Conservation (phyloP, 2,113 vertebrate species). For the Seriola quinqueradiata region DNA sequence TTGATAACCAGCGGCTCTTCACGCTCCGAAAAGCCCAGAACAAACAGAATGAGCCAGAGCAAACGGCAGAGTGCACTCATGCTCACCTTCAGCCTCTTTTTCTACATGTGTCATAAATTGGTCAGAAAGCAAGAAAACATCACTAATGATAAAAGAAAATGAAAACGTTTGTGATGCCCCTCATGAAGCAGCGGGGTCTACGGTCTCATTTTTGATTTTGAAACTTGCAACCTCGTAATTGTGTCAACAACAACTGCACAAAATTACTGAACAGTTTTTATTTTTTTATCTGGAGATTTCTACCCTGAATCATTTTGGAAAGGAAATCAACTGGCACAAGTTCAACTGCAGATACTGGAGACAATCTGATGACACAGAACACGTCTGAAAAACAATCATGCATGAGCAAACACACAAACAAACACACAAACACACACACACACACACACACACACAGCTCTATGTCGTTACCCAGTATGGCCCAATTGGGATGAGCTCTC, state of each 20-base stretch:
- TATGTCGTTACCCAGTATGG: slow-evolving; percentile 81
- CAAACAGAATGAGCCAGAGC: background rate
- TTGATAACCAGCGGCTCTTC: slow-evolving; percentile 8
- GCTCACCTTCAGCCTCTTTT: background rate
- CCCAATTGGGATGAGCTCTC: slow-evolving; percentile 85
- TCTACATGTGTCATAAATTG: background rate
- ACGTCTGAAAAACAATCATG: slow-evolving; percentile 10
- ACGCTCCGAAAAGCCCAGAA: background rate
- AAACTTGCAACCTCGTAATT: too few relatives aligned
- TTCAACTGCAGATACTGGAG: background rate
- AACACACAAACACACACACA: background rate
- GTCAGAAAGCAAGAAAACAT: background rate
- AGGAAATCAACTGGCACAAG: background rate
- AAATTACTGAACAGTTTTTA: too few relatives aligned
- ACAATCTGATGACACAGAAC: background rate
- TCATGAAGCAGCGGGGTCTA: too few relatives aligned
- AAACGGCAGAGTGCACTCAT: background rate
- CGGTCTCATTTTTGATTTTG: too few relatives aligned
- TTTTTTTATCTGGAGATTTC: background rate
- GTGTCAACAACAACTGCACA: too few relatives aligned
- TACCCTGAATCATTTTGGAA: background rate
- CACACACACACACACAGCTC: slow-evolving; percentile 32
- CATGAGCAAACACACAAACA: slow-evolving; percentile 31
- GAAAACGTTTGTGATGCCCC: too few relatives aligned
- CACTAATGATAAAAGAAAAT: too few relatives aligned